Base-by-base conservation (phyloP, 2,113 vertebrate species). In the Osmerus eperlanus region DNA sequence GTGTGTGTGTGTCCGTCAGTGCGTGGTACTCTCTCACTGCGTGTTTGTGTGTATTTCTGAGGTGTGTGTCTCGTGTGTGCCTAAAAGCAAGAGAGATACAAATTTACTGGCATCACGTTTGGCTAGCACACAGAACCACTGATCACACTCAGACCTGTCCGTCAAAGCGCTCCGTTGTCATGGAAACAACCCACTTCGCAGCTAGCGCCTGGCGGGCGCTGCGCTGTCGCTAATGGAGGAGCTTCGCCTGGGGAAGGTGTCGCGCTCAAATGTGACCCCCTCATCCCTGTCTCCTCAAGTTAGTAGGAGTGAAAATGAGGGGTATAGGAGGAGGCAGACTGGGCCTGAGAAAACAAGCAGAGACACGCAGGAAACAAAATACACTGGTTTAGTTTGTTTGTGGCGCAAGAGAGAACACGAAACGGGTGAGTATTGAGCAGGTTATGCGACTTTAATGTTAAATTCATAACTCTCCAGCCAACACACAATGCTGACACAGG, bases 121-220 rank as follows among this genome's bases (percentile, higher is more conserved):
- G 62, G 58, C 80, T 76, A 78, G 78, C 71, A 71, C 76, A 60
- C 84, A 73, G 67, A 82, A 83, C 83, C 74, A 81, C 77, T 82
- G 81, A 81, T 85, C 83, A 79, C 76, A 81, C 83, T 78, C 76
- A 73, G 79, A 80, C 79, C 83, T 90, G 89, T 91, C 92, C 84
- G 75, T 93, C 91, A 92, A 47, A 84, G 85, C 83, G 77, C 80
- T 77, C 63, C 72, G 89, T 93, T 63, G 69, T 85, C 90, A 93
- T 93, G 88, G 92, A 86, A 93, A 93, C 92, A 92, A 93, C 92
- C 92, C 89, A 92, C 86, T 92, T 93, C 85, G 81, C 75, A 82
- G 84, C 71, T 79, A 80, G 84, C 71, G 71, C 78, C 68, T 78
- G 85, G 86, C 79, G 78, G 77, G 72, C 73, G 76, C 73, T 76